phyloP scores from a whole-genome alignment of 2,888 invertebrate species.

The Acholoe squamosa region DNA sequence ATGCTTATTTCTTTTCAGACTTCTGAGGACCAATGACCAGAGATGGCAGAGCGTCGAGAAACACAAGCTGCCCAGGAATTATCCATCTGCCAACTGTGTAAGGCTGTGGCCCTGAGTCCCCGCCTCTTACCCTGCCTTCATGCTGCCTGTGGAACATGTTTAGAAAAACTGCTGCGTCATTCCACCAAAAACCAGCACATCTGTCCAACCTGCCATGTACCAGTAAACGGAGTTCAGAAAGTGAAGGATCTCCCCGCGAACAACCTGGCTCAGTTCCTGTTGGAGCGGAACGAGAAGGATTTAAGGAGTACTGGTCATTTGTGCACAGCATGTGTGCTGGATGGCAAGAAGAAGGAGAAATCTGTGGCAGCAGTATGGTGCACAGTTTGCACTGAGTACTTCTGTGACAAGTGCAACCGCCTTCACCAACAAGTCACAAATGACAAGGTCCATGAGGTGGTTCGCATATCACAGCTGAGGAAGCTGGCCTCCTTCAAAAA shows the following conservation, averaged over 20 bases:
- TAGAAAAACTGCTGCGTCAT: slow-evolving; percentile 43
- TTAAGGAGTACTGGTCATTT: background rate
- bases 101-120: slow-evolving; percentile 13
- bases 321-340: slow-evolving; percentile 22
- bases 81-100: slow-evolving; percentile 54
- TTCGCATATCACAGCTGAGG: background rate
- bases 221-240: background rate
- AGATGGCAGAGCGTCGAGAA: background rate
- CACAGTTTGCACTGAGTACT: slow-evolving; percentile 49
- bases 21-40: background rate
- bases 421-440: slow-evolving; percentile 17
- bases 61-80: slow-evolving; percentile 17
- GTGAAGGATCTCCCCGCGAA: slow-evolving; percentile 40
- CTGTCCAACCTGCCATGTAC: slow-evolving; percentile 31
- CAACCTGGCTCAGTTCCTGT: slow-evolving; percentile 31
- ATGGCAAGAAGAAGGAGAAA: slow-evolving; percentile 37
- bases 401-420: slow-evolving; percentile 58
- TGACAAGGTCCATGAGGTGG: slow-evolving; percentile 45
- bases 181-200: background rate
- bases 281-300: slow-evolving; percentile 36
- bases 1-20: background rate
- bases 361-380: slow-evolving; percentile 46
- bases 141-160: slow-evolving; percentile 37
- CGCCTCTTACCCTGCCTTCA: slow-evolving; percentile 61
- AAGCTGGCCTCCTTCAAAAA: slow-evolving; percentile 11